A percentile compares a stretch with the other conserved stretches of the same genome.
Conservation (phyloP, 1,140 invertebrate species). For the Choristoneura fumiferana region DNA sequence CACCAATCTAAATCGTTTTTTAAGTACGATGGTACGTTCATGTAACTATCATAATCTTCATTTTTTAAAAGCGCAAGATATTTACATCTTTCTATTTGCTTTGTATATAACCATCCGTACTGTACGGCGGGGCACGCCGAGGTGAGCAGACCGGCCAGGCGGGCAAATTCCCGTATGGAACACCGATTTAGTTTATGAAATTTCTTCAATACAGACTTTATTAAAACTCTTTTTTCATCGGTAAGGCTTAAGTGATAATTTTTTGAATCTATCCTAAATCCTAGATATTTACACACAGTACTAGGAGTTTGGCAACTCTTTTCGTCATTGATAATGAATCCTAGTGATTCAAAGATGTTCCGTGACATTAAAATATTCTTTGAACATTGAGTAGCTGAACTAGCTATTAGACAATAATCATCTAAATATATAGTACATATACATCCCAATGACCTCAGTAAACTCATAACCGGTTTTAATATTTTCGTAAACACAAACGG, state of each 20-base stretch:
- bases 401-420: too few species aligned
- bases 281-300: conserved; percentile 3
- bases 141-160: not conserved
- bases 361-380: too few species aligned
- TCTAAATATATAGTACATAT: too few species aligned
- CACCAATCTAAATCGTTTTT: conserved; percentile 13
- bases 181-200: conserved; percentile 10
- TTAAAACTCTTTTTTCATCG: not conserved
- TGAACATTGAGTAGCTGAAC: too few species aligned
- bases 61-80: conserved; percentile 10
- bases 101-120: conserved; percentile 17
- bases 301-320: not conserved
- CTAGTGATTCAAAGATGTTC: too few species aligned
- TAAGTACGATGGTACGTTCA: conserved; percentile 13
- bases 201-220: conserved; percentile 4
- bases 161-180: conserved; percentile 9
- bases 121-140: conserved; percentile 18
- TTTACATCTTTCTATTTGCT: conserved; percentile 12
- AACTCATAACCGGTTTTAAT: too few species aligned
- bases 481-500: not conserved
- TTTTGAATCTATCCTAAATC: not conserved
- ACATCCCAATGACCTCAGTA: not conserved
- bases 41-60: conserved; percentile 15
- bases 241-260: not conserved
- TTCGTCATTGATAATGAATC: conserved; percentile 15